Base-by-base conservation (phyloP, 2,888 invertebrate species). In the Petrolisthes manimaculis region DNA sequence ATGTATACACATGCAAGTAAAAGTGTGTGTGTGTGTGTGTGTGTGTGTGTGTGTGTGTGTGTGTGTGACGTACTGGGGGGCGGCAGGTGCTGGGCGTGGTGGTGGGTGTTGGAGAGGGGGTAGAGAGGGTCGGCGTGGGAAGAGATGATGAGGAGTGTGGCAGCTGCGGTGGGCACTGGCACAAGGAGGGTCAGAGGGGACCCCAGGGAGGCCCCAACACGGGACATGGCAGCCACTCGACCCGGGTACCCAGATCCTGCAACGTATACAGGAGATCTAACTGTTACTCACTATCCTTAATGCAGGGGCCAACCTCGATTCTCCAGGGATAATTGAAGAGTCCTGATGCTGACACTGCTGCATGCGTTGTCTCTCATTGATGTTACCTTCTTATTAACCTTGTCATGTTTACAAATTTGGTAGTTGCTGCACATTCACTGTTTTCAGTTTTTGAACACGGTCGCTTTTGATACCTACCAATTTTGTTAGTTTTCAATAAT, bases 41-140 rank as follows among this genome's bases (percentile, higher is more conserved):
- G 37, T 75, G 37, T 75, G 54, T 37, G 54, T 67, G 75, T 83
- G 75, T 84, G 56, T 24, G 61, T 83, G 21, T 75, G 51, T 24
- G 18, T 69, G 61, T 84, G 61, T 56, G 67, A 87, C 87, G 87
- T 87, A 87, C 87, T 83, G 83, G 87, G 78, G 55, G 54, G 55
- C 21, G 87, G 83, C 12, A 84, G 79, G 79, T 79, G 83, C 83
- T 87, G 83, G 78, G 54, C 83, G 83, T 84, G 78, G 87, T 87
- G 87, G 83, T 87, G 83, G 83, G 78, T 87, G 71, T 83, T 87
- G 83, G 87, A 87, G 83, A 87, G 78, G 21, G 87, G 87, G 74
- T 84, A 84, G 71, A 83, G 83, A 24, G 87, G 83, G 55, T 87
- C 87, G 74, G 87, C 83, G 37, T 87, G 87, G 83, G 87, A 87